Evolutionary conservation across 1,140 invertebrate genomes (phyloP).

Genomic region (Drosophila carrolli): DNA sequence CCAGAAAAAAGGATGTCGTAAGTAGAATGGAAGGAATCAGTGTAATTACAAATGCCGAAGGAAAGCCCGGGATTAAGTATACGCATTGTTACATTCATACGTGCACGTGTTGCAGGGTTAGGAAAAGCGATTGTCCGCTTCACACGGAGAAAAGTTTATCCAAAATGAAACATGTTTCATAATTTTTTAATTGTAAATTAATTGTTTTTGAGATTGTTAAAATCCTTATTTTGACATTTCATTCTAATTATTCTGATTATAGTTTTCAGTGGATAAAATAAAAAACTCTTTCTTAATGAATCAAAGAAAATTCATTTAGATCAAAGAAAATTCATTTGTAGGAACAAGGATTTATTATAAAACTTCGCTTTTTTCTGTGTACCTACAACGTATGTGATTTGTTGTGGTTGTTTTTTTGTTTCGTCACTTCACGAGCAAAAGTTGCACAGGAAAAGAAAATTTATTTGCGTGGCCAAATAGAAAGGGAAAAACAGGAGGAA

Average conservation of each 20-base stretch:
- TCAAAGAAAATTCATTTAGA: too few species aligned
- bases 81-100: conserved; percentile 46
- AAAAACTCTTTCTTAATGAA: too few species aligned
- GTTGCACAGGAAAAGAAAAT: conserved; percentile 58
- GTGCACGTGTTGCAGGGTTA: conserved; percentile 39
- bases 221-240: too few species aligned
- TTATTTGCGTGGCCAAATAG: conserved; percentile 71
- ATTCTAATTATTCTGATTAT: too few species aligned
- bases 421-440: conserved; percentile 21
- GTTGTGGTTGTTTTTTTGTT: conserved; percentile 21
- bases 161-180: too few species aligned
- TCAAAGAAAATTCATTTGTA: too few species aligned
- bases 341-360: too few species aligned
- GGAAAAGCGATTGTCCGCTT: conserved; percentile 13
- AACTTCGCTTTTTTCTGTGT: background rate
- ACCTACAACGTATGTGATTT: conserved; percentile 25
- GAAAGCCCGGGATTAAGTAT: conserved; percentile 42
- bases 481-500: conserved; percentile 4
- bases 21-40: conserved; percentile 49
- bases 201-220: too few species aligned
- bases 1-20: conserved; percentile 1
- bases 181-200: too few species aligned
- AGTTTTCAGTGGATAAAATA: too few species aligned
- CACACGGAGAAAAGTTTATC: conserved; percentile 1
- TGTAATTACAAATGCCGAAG: conserved; percentile 62